These are phyloP conservation scores for Drosophila seclusa DNA, from an alignment of 2,888 invertebrate genomes.

Conservation along the genomic window DNA sequence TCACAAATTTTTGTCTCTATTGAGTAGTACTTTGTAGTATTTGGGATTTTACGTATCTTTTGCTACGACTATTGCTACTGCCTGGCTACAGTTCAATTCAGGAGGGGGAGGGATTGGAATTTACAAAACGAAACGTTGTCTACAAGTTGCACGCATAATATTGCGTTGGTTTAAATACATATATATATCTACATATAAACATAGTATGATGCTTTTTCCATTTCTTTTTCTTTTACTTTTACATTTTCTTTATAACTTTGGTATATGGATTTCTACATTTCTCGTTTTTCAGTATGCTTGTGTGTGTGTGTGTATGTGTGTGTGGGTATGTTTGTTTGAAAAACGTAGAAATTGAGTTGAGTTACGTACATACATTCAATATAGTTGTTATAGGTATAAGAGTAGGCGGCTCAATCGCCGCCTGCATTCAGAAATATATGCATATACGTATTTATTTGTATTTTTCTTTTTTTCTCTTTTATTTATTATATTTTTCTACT, in stretches of 20 bases:
- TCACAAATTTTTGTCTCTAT: conserved; percentile 55
- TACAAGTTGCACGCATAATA: conserved; percentile 68
- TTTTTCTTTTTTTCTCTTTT: conserved; percentile 27
- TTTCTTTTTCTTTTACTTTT: conserved; percentile 36
- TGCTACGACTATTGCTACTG: conserved; percentile 23
- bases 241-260: conserved; percentile 76
- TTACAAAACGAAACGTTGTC: conserved; percentile 74
- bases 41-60: conserved; percentile 42
- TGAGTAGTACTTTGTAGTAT: conserved; percentile 17
- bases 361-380: conserved; percentile 77
- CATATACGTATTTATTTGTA: conserved; percentile 29
- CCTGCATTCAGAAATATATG: conserved; percentile 47
- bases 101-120: conserved; percentile 30
- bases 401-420: conserved; percentile 23
- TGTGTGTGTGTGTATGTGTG: conserved; percentile 29
- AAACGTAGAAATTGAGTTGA: conserved; percentile 70
- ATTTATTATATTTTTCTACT: conserved; percentile 59
- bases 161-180: conserved; percentile 56
- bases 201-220: conserved; percentile 57
- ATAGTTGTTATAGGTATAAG: conserved; percentile 56
- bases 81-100: conserved; percentile 29
- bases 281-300: conserved; percentile 28
- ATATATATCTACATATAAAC: conserved; percentile 79
- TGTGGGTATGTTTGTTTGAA: conserved; percentile 31
- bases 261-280: conserved; percentile 82